Conservation (phyloP, 2,113 vertebrate species). For the Lutjanus erythropterus region DNA sequence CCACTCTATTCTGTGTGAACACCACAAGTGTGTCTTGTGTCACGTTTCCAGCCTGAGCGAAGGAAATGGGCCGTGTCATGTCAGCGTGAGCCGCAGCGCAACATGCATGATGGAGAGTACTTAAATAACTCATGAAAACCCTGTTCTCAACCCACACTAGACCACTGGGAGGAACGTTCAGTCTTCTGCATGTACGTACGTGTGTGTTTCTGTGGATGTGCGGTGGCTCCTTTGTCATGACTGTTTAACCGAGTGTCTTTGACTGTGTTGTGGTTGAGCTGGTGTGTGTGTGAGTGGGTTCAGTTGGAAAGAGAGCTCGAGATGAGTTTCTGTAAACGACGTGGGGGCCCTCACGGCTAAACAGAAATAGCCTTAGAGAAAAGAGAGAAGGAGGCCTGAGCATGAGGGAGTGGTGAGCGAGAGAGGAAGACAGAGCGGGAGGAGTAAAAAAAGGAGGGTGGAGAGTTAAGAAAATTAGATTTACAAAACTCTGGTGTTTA, state of each 20-base stretch:
- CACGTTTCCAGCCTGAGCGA: constrained; percentile 59
- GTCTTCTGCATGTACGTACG: constrained; percentile 16
- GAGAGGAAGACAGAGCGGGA: constrained; percentile 30
- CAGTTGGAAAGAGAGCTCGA: constrained; percentile 43
- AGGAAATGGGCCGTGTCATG: constrained; percentile 74
- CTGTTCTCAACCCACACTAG: constrained; percentile 57
- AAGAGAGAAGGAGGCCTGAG: constrained; percentile 39
- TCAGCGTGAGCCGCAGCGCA: constrained; percentile 56
- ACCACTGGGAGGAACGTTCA: constrained; percentile 53
- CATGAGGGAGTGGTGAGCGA: constrained; percentile 20
- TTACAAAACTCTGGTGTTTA: constrained; percentile 23
- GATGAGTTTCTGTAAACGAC: constrained; percentile 67
- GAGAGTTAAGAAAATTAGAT: constrained; percentile 24
- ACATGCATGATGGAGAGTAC: constrained; percentile 56
- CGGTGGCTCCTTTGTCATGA: constrained; percentile 45
- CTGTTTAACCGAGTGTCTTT: constrained; percentile 66
- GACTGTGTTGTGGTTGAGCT: constrained; percentile 55
- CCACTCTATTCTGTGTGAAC: constrained; percentile 41
- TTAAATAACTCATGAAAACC: constrained; percentile 80
- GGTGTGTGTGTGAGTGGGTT: constrained; percentile 39
- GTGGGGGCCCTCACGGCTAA: constrained; percentile 70
- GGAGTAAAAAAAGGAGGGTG: neutral
- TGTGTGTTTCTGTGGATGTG: constrained; percentile 32
- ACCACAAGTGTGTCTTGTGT: constrained; percentile 52
- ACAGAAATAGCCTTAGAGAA: constrained; percentile 75